A percentile compares a stretch with the other conserved stretches of the same genome.
Conservation (phyloP, 2,797 vertebrate genomes). For the Pseudocheirus occidentalis region DNA sequence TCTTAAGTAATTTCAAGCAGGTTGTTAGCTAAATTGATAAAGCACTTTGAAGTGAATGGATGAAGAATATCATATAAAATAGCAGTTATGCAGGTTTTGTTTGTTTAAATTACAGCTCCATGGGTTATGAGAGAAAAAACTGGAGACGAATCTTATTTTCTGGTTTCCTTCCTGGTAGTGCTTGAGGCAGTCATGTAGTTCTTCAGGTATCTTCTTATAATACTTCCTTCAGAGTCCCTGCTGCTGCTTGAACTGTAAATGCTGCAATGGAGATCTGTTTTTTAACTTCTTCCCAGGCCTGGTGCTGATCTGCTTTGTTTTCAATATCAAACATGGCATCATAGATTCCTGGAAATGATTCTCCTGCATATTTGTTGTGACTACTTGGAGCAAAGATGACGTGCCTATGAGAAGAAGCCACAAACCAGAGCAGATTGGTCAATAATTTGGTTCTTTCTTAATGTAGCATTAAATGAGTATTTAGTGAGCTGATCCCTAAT, state of each 20-base stretch:
- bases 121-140: background rate
- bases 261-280: constrained; percentile 93
- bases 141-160: constrained; percentile 1
- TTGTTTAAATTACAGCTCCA: background rate
- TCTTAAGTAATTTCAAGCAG: background rate
- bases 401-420: constrained; percentile 85
- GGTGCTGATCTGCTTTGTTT: constrained; percentile 83
- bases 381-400: constrained; percentile 96
- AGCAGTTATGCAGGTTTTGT: constrained; percentile 9
- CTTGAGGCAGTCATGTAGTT: background rate
- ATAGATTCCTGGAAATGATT: constrained; percentile 96
- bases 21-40: background rate
- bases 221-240: constrained; percentile 86
- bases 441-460: background rate
- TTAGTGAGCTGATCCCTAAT: background rate
- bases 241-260: constrained; percentile 93
- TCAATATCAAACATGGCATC: constrained; percentile 94
- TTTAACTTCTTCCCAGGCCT: constrained; percentile 93
- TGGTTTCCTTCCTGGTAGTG: background rate
- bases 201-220: constrained; percentile 56
- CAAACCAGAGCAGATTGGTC: background rate
- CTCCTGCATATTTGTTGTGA: constrained; percentile 96
- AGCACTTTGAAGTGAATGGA: background rate
- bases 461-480: background rate
- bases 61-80: constrained; percentile 45